phyloP scores from a whole-genome alignment of 2,888 invertebrate species.

The Sesia apiformis region DNA sequence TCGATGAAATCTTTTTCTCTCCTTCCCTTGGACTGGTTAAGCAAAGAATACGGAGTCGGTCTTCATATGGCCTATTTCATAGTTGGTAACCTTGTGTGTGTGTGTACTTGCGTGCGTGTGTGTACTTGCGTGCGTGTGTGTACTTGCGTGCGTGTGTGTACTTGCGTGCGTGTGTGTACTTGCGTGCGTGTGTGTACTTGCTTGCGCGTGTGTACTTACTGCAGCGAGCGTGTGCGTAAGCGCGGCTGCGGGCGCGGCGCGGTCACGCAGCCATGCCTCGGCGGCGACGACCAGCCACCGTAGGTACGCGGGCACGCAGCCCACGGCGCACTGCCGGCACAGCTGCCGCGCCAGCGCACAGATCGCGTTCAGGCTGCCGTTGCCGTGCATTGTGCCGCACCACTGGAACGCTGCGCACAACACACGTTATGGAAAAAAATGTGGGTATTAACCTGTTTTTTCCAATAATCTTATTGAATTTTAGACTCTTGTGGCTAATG shows the following conservation, averaged over 20 bases:
- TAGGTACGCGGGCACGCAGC: constrained; percentile 79
- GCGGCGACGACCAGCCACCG: constrained; percentile 80
- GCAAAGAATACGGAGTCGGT: too few species aligned
- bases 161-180: constrained; percentile 1
- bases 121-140: constrained; percentile 81
- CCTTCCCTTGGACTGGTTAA: too few species aligned
- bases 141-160: constrained; percentile 11
- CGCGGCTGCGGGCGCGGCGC: constrained; percentile 47
- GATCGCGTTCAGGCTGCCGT: constrained; percentile 71
- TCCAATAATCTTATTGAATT: too few species aligned
- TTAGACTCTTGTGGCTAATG: too few species aligned
- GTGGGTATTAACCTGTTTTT: too few species aligned
- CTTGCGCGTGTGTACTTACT: constrained; percentile 43
- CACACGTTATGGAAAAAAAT: too few species aligned
- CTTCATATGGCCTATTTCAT: too few species aligned
- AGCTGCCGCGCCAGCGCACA: constrained; percentile 88
- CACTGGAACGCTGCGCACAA: background rate
- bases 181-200: background rate
- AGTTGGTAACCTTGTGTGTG: too few species aligned
- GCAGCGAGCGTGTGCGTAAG: constrained; percentile 86
- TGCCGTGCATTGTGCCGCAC: background rate
- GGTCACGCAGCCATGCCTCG: constrained; percentile 60
- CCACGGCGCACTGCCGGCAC: constrained; percentile 76
- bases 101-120: background rate
- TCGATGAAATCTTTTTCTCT: too few species aligned